phyloP scores from a whole-genome alignment of 2,888 invertebrate species.

The Coecobrya sp. region DNA sequence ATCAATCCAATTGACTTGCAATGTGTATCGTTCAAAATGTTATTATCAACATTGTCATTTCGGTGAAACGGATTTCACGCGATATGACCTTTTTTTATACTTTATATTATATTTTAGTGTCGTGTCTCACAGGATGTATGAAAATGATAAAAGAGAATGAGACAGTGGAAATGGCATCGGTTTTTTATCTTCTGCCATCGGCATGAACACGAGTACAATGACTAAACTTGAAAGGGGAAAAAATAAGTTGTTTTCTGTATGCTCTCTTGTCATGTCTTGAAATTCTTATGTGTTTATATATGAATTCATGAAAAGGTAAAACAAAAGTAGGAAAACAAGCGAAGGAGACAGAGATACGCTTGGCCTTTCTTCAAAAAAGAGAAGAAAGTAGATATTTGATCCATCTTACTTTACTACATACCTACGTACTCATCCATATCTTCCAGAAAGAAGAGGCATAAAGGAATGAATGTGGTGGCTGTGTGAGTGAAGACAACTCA shows the following conservation, averaged over 20 bases:
- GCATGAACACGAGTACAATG: slow-evolving; percentile 33
- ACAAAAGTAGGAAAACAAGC: slow-evolving; percentile 44
- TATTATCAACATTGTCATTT: slow-evolving; percentile 51
- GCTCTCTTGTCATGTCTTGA: neutral
- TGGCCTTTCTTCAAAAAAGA: slow-evolving; percentile 7
- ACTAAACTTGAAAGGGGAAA: slow-evolving; percentile 60
- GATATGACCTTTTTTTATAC: neutral
- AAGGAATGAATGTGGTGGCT: neutral
- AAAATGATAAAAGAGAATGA: slow-evolving; percentile 54
- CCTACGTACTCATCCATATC: neutral
- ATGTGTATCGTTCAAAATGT: slow-evolving; percentile 14
- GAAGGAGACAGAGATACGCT: slow-evolving; percentile 4
- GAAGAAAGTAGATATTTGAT: slow-evolving; percentile 65
- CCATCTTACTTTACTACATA: slow-evolving; percentile 30
- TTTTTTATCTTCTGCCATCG: slow-evolving; percentile 51
- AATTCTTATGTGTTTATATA: slow-evolving; percentile 21
- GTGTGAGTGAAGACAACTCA: slow-evolving; percentile 71
- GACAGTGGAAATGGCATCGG: slow-evolving; percentile 58
- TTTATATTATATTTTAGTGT: slow-evolving; percentile 15
- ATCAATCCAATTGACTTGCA: slow-evolving; percentile 54
- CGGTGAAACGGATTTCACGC: neutral
- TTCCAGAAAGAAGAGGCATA: neutral
- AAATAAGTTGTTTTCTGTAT: slow-evolving; percentile 53
- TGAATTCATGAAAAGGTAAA: slow-evolving; percentile 43
- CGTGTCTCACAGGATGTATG: slow-evolving; percentile 25